Conservation (phyloP, 2,797 vertebrate genomes). For the Anisognathus igniventris region DNA sequence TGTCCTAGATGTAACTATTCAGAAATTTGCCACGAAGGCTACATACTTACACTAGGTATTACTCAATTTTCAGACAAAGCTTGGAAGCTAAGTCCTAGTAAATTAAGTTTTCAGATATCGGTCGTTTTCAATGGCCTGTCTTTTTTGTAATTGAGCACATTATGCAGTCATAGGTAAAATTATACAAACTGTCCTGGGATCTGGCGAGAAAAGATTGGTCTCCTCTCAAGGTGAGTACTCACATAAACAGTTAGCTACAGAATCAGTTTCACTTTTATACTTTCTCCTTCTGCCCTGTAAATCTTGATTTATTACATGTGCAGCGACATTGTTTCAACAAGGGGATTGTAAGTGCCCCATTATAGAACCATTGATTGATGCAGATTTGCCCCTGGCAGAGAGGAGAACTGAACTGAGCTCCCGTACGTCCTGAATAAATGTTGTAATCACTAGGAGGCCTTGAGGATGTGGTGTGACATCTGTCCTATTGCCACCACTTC, state of each 20-base stretch:
- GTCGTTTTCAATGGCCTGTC: not conserved
- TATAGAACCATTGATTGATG: slow-evolving; percentile 28
- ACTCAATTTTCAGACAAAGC: not conserved
- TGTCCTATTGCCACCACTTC: not conserved
- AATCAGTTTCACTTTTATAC: not conserved
- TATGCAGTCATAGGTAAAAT: not conserved
- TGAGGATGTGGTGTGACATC: not conserved
- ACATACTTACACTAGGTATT: not conserved
- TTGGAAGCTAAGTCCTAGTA: not conserved
- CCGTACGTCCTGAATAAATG: not conserved
- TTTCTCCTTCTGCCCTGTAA: slow-evolving; percentile 24
- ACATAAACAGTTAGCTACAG: not conserved
- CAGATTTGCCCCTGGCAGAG: slow-evolving; percentile 10
- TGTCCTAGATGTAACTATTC: not conserved
- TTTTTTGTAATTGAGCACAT: not conserved
- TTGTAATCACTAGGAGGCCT: not conserved
- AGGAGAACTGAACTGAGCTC: not conserved
- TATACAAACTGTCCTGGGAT: not conserved
- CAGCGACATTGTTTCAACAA: not conserved
- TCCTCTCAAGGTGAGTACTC: slow-evolving; percentile 38
- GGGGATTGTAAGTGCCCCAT: slow-evolving; percentile 6
- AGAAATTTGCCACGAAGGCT: not conserved
- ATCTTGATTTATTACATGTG: slow-evolving; percentile 19
- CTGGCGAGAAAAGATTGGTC: not conserved
- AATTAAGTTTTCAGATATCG: not conserved